Evolutionary conservation across 2,888 invertebrate genomes (phyloP).

Genomic region (Drosophila siamana): DNA sequence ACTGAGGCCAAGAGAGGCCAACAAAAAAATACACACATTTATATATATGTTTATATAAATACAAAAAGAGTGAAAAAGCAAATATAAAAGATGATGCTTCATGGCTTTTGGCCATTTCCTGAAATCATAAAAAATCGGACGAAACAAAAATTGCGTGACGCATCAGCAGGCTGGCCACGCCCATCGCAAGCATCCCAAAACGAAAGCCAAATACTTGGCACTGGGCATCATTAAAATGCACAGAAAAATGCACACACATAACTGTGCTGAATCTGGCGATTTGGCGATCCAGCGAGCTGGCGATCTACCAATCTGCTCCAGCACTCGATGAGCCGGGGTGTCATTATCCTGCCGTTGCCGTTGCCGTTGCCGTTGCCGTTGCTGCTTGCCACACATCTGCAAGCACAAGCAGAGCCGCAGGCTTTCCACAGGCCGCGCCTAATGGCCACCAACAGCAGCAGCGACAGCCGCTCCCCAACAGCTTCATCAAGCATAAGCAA

Average conservation of each 20-base stretch:
- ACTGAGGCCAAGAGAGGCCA: slow-evolving; percentile 46
- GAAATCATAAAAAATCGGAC: slow-evolving; percentile 65
- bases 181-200: slow-evolving; percentile 49
- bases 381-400: not conserved
- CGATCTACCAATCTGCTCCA: slow-evolving; percentile 6
- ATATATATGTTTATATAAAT: slow-evolving; percentile 16
- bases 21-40: slow-evolving; percentile 16
- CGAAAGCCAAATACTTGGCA: slow-evolving; percentile 55
- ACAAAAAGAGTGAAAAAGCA: slow-evolving; percentile 6
- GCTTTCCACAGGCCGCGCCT: slow-evolving; percentile 65
- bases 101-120: slow-evolving; percentile 79
- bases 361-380: slow-evolving; percentile 6
- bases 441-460: slow-evolving; percentile 76
- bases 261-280: slow-evolving; percentile 45
- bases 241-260: slow-evolving; percentile 31
- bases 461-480: slow-evolving; percentile 68
- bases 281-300: slow-evolving; percentile 1
- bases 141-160: slow-evolving; percentile 68
- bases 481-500: slow-evolving; percentile 78
- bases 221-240: slow-evolving; percentile 58
- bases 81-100: slow-evolving; percentile 71
- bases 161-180: slow-evolving; percentile 68
- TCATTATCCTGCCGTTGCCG: slow-evolving; percentile 57
- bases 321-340: slow-evolving; percentile 31
- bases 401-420: slow-evolving; percentile 33